Conservation (phyloP, 2,113 vertebrate species). For the Bettongia penicillata region DNA sequence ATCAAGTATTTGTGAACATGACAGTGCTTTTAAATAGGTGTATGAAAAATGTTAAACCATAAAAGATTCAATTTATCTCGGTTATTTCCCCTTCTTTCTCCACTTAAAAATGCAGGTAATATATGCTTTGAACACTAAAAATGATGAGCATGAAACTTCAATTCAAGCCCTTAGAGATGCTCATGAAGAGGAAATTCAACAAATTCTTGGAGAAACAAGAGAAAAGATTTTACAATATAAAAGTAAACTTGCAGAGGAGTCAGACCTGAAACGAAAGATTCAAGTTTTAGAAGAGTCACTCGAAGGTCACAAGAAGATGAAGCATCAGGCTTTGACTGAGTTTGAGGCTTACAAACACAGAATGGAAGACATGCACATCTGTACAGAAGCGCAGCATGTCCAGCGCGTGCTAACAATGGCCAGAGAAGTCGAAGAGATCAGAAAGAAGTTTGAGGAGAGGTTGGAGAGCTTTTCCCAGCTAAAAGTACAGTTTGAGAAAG, state of each 20-base stretch:
- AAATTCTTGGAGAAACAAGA: conserved; percentile 97
- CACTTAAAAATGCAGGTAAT: conserved; percentile 89
- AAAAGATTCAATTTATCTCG: conserved; percentile 17
- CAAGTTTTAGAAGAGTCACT: conserved; percentile 96
- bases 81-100: conserved; percentile 33
- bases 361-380: conserved; percentile 97
- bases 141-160: conserved; percentile 97
- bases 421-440: conserved; percentile 97
- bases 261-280: conserved; percentile 95
- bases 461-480: conserved; percentile 92
- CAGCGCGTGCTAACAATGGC: conserved; percentile 98
- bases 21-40: background rate
- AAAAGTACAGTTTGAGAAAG: conserved; percentile 94
- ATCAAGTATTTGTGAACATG: background rate
- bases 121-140: conserved; percentile 99
- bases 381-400: conserved; percentile 97
- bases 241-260: conserved; percentile 95
- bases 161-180: conserved; percentile 98
- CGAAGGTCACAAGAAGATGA: conserved; percentile 96
- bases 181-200: conserved; percentile 99
- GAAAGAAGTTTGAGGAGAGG: conserved; percentile 96
- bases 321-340: conserved; percentile 95
- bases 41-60: background rate
- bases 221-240: conserved; percentile 98
- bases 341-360: conserved; percentile 97